These are phyloP conservation scores for Gari tellinella DNA, from an alignment of 2,888 invertebrate genomes.

Conservation along the genomic window DNA sequence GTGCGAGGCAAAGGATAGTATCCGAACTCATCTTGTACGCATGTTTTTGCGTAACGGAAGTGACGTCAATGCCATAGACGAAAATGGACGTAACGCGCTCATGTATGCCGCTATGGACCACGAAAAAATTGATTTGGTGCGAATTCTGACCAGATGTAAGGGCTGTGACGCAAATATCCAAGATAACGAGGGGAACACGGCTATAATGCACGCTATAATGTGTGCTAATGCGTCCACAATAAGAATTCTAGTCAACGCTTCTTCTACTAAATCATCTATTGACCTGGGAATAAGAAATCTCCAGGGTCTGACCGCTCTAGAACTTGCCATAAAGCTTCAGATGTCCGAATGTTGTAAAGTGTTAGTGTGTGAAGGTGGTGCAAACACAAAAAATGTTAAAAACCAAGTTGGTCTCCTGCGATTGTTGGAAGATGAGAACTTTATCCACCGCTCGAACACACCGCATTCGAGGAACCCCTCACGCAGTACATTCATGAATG, in stretches of 20 bases:
- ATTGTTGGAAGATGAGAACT: constrained; percentile 59
- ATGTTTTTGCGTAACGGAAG: constrained; percentile 69
- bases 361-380: constrained; percentile 68
- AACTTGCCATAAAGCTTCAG: constrained; percentile 70
- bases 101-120: constrained; percentile 75
- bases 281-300: constrained; percentile 64
- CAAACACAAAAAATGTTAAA: constrained; percentile 56
- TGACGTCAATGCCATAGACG: constrained; percentile 72
- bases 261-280: constrained; percentile 59
- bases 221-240: constrained; percentile 67
- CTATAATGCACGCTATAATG: constrained; percentile 70
- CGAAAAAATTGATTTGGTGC: constrained; percentile 68
- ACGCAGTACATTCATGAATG: constrained; percentile 43
- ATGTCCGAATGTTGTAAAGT: constrained; percentile 71
- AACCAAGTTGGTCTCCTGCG: constrained; percentile 63
- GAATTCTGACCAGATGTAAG: constrained; percentile 64
- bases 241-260: constrained; percentile 63
- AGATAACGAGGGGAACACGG: constrained; percentile 69
- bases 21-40: constrained; percentile 71
- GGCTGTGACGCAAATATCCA: constrained; percentile 69
- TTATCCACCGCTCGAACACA: constrained; percentile 45
- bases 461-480: constrained; percentile 47
- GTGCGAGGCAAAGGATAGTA: constrained; percentile 68
- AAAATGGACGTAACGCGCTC: constrained; percentile 68
- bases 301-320: constrained; percentile 67